phyloP scores from a whole-genome alignment of 2,888 invertebrate species.

The Cephus sareptanus region DNA sequence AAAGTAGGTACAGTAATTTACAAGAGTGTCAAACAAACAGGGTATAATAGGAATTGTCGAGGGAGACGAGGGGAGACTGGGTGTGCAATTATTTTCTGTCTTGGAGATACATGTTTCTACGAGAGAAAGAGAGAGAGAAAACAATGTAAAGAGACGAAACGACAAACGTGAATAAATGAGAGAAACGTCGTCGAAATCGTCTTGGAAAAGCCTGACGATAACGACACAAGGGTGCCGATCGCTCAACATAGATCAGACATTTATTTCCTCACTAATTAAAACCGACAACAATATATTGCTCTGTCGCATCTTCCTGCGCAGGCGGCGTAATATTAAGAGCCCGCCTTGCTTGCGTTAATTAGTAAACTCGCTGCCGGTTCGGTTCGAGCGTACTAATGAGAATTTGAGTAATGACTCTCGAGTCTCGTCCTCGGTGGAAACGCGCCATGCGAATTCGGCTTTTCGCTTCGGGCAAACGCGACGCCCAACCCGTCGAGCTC shows the following conservation, averaged over 20 bases:
- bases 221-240: constrained; percentile 16
- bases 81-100: neutral
- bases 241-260: constrained; percentile 35
- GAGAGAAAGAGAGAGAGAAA: neutral
- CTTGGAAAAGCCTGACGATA: neutral
- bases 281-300: constrained; percentile 46
- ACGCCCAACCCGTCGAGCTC: neutral
- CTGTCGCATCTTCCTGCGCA: constrained; percentile 34
- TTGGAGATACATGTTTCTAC: neutral
- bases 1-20: neutral
- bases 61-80: neutral
- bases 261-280: constrained; percentile 47
- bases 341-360: constrained; percentile 55
- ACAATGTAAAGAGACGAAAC: neutral
- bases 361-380: constrained; percentile 56
- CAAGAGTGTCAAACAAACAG: neutral
- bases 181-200: neutral
- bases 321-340: constrained; percentile 43
- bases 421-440: constrained; percentile 34
- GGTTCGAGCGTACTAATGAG: constrained; percentile 55
- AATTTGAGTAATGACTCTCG: constrained; percentile 60
- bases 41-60: neutral
- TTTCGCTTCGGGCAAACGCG: neutral
- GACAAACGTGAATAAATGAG: neutral
- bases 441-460: neutral